Evolutionary conservation across 2,113 vertebrate species (phyloP).

Genomic region (Ptychochromis oligacanthus): DNA sequence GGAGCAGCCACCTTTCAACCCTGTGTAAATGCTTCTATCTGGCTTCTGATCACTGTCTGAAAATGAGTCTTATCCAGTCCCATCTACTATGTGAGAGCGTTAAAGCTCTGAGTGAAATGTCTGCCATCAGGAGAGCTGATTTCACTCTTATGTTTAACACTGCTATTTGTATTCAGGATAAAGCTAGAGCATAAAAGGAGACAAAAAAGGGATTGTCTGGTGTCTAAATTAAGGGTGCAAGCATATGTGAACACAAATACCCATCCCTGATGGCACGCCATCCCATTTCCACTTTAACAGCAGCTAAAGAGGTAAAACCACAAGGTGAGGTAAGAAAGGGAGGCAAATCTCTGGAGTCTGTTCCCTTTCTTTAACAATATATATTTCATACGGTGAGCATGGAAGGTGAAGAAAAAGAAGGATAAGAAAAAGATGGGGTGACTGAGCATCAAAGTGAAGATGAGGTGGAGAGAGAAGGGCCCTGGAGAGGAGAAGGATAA

Average conservation of each 20-base stretch:
- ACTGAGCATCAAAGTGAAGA: constrained; percentile 50
- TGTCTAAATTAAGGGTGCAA: constrained; percentile 35
- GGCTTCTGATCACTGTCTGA: constrained; percentile 50
- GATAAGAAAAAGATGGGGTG: constrained; percentile 43
- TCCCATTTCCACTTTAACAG: neutral
- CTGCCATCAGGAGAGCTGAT: constrained; percentile 22
- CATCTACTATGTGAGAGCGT: neutral
- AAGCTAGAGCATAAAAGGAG: neutral
- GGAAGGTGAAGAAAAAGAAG: constrained; percentile 17
- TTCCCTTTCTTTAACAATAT: constrained; percentile 5
- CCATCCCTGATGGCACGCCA: neutral
- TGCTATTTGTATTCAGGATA: constrained; percentile 43
- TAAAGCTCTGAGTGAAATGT: constrained; percentile 29
- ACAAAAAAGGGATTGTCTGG: constrained; percentile 22
- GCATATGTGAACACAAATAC: neutral
- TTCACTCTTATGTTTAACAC: constrained; percentile 41
- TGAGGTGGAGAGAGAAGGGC: constrained; percentile 26
- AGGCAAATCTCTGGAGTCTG: constrained; percentile 4
- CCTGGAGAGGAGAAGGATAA: constrained; percentile 48
- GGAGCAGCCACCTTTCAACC: constrained; percentile 12
- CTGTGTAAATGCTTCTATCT: constrained; percentile 21
- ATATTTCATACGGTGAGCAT: constrained; percentile 12
- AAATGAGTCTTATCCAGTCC: constrained; percentile 45
- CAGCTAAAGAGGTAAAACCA: constrained; percentile 9
- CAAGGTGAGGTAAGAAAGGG: neutral